phyloP scores from a whole-genome alignment of 2,888 invertebrate species.

The Calephelis perditalis region DNA sequence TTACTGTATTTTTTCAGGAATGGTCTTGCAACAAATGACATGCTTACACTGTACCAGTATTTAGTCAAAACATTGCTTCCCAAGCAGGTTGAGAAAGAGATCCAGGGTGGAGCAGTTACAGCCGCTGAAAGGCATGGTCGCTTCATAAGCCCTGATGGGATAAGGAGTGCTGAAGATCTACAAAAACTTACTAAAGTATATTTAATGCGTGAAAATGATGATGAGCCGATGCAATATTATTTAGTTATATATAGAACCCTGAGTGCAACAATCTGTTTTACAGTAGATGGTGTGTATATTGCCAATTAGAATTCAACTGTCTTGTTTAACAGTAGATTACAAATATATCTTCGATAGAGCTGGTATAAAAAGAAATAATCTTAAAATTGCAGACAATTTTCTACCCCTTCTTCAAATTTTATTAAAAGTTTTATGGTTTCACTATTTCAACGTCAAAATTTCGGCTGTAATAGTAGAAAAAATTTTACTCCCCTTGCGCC shows the following conservation, averaged over 20 bases:
- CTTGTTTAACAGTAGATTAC: neutral
- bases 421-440: too few species aligned
- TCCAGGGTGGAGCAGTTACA: slow-evolving; percentile 82
- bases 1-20: slow-evolving; percentile 80
- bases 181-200: slow-evolving; percentile 85
- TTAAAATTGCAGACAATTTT: too few species aligned
- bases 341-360: too few species aligned
- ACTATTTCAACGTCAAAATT: too few species aligned
- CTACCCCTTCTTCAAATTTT: too few species aligned
- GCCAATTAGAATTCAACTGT: neutral
- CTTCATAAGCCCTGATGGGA: slow-evolving; percentile 65
- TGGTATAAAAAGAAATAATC: too few species aligned
- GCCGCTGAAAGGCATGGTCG: slow-evolving; percentile 69
- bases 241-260: slow-evolving; percentile 91
- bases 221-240: slow-evolving; percentile 80
- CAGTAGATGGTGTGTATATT: slow-evolving; percentile 83
- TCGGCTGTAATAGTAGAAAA: too few species aligned
- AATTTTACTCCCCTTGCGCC: too few species aligned
- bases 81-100: slow-evolving; percentile 83
- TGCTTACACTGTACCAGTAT: slow-evolving; percentile 94
- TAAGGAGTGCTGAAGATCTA: slow-evolving; percentile 59
- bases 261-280: slow-evolving; percentile 91
- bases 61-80: slow-evolving; percentile 88
- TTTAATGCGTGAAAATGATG: slow-evolving; percentile 77
- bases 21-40: slow-evolving; percentile 89